Percentiles rank a stretch among this genome's conserved stretches.
phyloP scores from a whole-genome alignment of 1,140 invertebrate species.

The Drosophila dunni region DNA sequence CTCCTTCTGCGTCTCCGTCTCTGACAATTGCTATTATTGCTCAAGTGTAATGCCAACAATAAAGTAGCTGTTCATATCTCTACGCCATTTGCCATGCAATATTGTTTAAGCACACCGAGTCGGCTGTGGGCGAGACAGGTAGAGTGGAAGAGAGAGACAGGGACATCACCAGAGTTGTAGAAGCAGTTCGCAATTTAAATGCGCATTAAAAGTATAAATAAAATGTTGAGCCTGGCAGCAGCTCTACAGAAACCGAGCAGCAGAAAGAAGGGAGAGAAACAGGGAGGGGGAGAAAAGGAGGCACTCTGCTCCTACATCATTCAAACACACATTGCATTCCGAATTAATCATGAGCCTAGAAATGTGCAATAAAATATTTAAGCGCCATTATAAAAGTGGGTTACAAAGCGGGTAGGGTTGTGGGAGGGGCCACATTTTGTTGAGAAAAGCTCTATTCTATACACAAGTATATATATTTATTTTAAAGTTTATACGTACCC shows the following conservation, averaged over 20 bases:
- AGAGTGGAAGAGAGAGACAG: not conserved
- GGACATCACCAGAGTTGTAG: conserved; percentile 1
- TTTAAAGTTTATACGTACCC: not conserved
- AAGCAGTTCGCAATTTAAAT: conserved; percentile 46
- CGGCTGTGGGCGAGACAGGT: conserved; percentile 1
- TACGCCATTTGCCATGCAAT: conserved; percentile 61
- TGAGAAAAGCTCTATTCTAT: not conserved
- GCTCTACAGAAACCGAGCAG: not conserved
- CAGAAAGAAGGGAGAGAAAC: not conserved
- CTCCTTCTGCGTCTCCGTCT: conserved; percentile 16
- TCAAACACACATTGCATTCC: conserved; percentile 31
- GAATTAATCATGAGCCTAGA: conserved; percentile 51
- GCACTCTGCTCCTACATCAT: conserved; percentile 17
- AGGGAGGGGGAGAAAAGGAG: not conserved
- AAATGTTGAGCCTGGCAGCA: conserved; percentile 43
- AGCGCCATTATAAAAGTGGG: conserved; percentile 30
- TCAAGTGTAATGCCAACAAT: conserved; percentile 62
- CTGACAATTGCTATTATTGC: conserved; percentile 58
- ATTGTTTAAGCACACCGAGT: conserved; percentile 50
- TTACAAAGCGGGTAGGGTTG: not conserved
- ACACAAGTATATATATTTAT: not conserved
- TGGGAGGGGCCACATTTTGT: not conserved
- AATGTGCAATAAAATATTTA: conserved; percentile 55
- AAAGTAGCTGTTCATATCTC: conserved; percentile 64
- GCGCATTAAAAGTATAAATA: conserved; percentile 55